Percentiles rank a stretch among this genome's conserved stretches.
These are phyloP conservation scores for Plestiodon gilberti DNA, from an alignment of 2,113 vertebrate species.

Conservation along the genomic window DNA sequence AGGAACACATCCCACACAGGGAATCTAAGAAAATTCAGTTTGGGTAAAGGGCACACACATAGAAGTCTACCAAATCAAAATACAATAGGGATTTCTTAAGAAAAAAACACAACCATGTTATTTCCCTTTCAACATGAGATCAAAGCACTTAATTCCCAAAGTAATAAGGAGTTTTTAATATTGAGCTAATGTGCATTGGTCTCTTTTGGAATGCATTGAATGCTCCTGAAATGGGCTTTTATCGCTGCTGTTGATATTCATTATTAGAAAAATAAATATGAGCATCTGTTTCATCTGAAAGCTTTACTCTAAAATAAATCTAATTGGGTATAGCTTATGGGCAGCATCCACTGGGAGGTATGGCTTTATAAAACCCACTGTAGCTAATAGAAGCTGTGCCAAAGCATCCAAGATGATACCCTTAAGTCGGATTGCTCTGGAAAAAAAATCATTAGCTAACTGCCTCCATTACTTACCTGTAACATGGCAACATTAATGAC, in stretches of 20 bases:
- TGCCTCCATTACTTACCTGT: neutral
- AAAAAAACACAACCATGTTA: too few species aligned
- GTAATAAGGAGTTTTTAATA: neutral
- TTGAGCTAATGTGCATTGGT: neutral
- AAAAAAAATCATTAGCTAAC: neutral
- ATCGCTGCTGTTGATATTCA: neutral
- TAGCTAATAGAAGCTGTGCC: neutral
- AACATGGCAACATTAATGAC: neutral
- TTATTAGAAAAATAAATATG: neutral
- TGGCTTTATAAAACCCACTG: neutral
- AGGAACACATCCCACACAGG: neutral
- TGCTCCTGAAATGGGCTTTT: neutral
- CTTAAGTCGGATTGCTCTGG: neutral
- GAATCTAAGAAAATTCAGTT: constrained; percentile 7
- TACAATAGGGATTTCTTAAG: neutral
- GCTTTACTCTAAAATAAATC: neutral
- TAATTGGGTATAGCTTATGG: neutral
- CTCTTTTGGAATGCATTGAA: neutral
- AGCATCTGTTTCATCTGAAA: neutral
- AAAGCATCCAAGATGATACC: neutral
- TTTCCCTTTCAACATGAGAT: neutral
- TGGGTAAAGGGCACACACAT: neutral
- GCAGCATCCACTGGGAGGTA: neutral
- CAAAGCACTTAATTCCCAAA: neutral
- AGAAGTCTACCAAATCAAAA: neutral